Percentiles rank a stretch among this genome's conserved stretches.
phyloP scores from a whole-genome alignment of 2,113 vertebrate genomes.

The Danio rerio region DNA sequence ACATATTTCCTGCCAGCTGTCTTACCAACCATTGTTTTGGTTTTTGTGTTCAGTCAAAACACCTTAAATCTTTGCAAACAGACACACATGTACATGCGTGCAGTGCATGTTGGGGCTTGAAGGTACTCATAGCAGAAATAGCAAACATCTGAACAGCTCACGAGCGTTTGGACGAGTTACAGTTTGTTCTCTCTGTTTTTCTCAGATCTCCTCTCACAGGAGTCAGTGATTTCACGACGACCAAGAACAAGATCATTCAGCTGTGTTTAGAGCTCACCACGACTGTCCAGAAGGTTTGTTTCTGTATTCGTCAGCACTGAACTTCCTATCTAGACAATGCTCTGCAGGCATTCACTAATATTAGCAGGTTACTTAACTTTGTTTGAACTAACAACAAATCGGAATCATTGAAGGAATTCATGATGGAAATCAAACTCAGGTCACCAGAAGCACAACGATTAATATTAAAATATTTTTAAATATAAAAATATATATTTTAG shows the following conservation, averaged over 20 bases:
- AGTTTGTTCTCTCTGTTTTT: conserved; percentile 48
- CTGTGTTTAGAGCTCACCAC: conserved; percentile 96
- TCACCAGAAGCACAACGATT: too few relatives aligned
- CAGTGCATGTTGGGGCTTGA: conserved; percentile 37
- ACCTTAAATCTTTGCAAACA: conserved; percentile 10
- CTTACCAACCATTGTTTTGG: conserved; percentile 27
- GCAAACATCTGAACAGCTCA: background rate
- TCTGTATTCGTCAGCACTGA: too few relatives aligned
- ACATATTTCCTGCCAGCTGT: background rate
- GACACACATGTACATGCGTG: background rate
- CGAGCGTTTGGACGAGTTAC: background rate
- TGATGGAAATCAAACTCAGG: too few relatives aligned
- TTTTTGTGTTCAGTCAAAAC: conserved; percentile 28
- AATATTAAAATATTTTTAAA: too few relatives aligned
- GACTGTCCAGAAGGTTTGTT: conserved; percentile 91
- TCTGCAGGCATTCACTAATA: too few relatives aligned
- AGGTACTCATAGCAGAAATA: conserved; percentile 4
- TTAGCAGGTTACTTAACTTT: too few relatives aligned
- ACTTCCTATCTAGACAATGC: too few relatives aligned
- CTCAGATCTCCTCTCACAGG: conserved; percentile 87
- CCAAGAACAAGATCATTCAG: conserved; percentile 94
- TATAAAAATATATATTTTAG: too few relatives aligned
- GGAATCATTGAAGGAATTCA: too few relatives aligned
- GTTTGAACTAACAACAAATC: too few relatives aligned
- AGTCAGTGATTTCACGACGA: conserved; percentile 86